Evolutionary conservation across 2,113 vertebrate genomes (phyloP).

Genomic region (Bubo scandiacus): DNA sequence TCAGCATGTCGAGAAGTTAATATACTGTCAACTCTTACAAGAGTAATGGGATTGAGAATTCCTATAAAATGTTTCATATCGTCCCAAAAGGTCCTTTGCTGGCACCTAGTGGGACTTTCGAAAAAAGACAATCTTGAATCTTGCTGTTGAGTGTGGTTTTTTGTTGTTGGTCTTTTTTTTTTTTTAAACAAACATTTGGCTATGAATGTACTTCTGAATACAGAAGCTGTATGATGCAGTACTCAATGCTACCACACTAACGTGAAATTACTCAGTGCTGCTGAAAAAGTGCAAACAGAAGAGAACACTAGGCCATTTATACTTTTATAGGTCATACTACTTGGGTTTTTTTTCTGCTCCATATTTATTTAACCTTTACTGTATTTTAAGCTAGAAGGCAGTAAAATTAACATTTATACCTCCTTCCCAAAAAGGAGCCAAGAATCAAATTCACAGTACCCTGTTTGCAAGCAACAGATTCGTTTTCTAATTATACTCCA

Average conservation of each 20-base stretch:
- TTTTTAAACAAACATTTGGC: background rate
- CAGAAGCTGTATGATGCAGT: conserved; percentile 7
- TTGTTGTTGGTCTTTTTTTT: background rate
- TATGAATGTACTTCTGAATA: conserved; percentile 33
- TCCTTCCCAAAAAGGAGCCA: conserved; percentile 57
- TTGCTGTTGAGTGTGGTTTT: background rate
- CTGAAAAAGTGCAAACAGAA: conserved; percentile 54
- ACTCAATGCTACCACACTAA: background rate
- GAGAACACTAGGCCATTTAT: conserved; percentile 73
- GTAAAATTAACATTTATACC: conserved; percentile 73
- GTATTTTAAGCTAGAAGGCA: conserved; percentile 72
- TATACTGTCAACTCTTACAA: background rate
- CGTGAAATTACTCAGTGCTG: conserved; percentile 31
- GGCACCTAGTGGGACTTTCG: conserved; percentile 66
- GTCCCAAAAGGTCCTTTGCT: conserved; percentile 64
- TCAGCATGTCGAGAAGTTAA: background rate
- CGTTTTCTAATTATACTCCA: conserved; percentile 71
- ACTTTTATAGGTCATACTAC: conserved; percentile 57
- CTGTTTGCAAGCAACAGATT: conserved; percentile 68
- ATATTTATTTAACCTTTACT: conserved; percentile 76
- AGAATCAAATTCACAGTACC: conserved; percentile 53
- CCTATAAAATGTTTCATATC: background rate
- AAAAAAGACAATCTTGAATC: conserved; percentile 22
- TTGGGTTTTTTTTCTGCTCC: conserved; percentile 44
- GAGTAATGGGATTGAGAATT: background rate